Evolutionary conservation across 2,888 invertebrate genomes (phyloP).

Genomic region (Melanchra persicariae): DNA sequence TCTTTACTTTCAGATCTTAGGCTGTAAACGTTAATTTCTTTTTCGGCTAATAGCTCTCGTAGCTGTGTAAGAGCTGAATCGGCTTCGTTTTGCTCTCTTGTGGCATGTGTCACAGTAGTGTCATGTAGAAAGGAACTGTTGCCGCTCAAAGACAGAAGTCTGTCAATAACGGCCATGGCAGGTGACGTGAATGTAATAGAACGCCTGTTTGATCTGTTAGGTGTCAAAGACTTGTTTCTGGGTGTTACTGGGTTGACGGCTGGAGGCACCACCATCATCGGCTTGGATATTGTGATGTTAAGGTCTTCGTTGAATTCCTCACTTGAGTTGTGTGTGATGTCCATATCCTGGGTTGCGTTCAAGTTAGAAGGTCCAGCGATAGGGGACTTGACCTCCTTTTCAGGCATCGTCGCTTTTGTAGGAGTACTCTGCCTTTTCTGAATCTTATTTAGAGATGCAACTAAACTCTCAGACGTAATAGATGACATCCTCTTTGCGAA

Average conservation of each 20-base stretch:
- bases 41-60: slow-evolving; percentile 89
- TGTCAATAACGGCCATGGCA: slow-evolving; percentile 89
- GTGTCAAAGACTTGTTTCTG: slow-evolving; percentile 79
- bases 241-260: slow-evolving; percentile 83
- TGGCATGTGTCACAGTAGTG: slow-evolving; percentile 70
- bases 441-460: slow-evolving; percentile 78
- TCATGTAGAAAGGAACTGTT: slow-evolving; percentile 80
- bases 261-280: slow-evolving; percentile 87
- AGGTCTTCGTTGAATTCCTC: slow-evolving; percentile 78
- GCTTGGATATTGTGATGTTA: slow-evolving; percentile 80
- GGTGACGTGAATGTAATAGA: slow-evolving; percentile 87
- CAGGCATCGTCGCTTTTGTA: slow-evolving; percentile 70
- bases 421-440: slow-evolving; percentile 82
- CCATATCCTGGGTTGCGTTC: slow-evolving; percentile 68
- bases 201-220: slow-evolving; percentile 81
- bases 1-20: slow-evolving; percentile 88
- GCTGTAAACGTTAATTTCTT: slow-evolving; percentile 89
- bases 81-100: slow-evolving; percentile 80
- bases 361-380: slow-evolving; percentile 75
- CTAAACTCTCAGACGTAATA: slow-evolving; percentile 76
- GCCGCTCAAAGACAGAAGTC: slow-evolving; percentile 85
- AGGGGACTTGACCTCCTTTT: slow-evolving; percentile 64
- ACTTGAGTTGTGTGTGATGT: slow-evolving; percentile 48
- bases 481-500: slow-evolving; percentile 83
- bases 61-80: slow-evolving; percentile 83